Base-by-base conservation (phyloP, 2,113 vertebrate species). In the Thinocorus orbignyianus region DNA sequence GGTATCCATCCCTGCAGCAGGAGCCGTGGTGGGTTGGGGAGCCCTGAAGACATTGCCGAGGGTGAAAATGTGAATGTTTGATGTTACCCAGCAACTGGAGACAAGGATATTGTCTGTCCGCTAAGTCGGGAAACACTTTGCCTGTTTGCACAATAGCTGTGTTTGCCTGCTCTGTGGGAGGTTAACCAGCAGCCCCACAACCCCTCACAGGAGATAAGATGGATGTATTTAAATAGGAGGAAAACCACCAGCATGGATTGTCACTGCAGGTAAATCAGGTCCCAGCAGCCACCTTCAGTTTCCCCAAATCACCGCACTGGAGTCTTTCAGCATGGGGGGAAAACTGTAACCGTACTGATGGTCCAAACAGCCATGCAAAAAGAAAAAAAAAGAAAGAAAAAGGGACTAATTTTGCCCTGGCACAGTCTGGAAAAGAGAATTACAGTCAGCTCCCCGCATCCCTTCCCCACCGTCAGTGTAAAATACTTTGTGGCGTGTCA, bases 61-160 rank as follows among this genome's bases (percentile, higher is more conserved):
- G 58, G 62, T 0, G 6, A 92, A 78, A 39, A 81, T 30, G 52
- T 22, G 66, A 79, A 55, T 35, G 66, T 70, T 66, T 80, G 49
- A n/a, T 61, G 93, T 95, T 82, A 87, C 94, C 91, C 93, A 91
- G 95, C 93, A 95, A 92, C 94, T 91, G 18, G 41, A 90, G 81
- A 13, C 4, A 11, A 81, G 71, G 51, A 8, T 51, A 33, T 15
- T 18, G 5, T 81, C 61, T 65, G 88, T 54, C 88, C 26, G 10
- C 61, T 39, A 54, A 64, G 60, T 46, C 69, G 42, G 92, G 84
- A 76, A 91, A 48, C n/a, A 9, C 30, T 72, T 52, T 31, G 81
- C 68, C 68, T 78, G 84, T 91, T 95, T 95, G 93, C 87, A 85
- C 89, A 72, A 89, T 2, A 15, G 44, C 81, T 65, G 70, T 93